Base-by-base conservation (phyloP, 2,888 invertebrate species). In the Hirtodrosophila alboralis region DNA sequence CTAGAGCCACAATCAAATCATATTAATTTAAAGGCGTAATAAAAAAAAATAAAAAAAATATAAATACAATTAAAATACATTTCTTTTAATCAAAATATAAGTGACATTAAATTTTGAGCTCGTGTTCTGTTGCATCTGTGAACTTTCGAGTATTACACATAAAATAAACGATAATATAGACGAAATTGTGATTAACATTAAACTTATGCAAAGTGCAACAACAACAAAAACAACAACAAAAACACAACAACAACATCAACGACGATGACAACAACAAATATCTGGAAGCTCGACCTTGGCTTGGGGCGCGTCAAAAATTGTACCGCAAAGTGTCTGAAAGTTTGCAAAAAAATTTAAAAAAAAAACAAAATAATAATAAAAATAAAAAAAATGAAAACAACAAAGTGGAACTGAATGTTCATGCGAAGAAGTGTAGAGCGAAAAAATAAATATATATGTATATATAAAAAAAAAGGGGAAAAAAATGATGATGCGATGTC, bases 401-500 rank as follows among this genome's bases (percentile, higher is more conserved):
- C 18, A 38, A 49, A 37, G 13, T 40, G 30, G 31, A 31, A 49
- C 49, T 33, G 31, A 51, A 51, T 45, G 43, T 31, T 21, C 30
- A 13, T 51, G 74, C 53, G 36, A 12, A 53, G 58, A 65, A 71
- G 45, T 49, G 31, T 33, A 36, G 53, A 61, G 58, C 57, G 45
- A 71, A 64, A 53, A 26, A 26, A 27, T 2, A 34, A 30, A 51
- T 41, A 28, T 37, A 28, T 18, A 27, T 23, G 40, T 26, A 5
- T 12, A 27, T 23, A 49, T 40, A 28, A 33, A 14, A 58, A 53
- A 43, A 49, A 34, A 30, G 4, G n/a, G n/a, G n/a, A 21, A 60
- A 56, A 61, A 72, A 70, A 70, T 72, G 67, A 81, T 81, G 84
- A 85, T 85, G 80, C 72, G 80, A 83, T 72, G 81, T 81, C 81